Base-by-base conservation (phyloP, 2,113 vertebrate genomes). In the Lamprotornis superbus region DNA sequence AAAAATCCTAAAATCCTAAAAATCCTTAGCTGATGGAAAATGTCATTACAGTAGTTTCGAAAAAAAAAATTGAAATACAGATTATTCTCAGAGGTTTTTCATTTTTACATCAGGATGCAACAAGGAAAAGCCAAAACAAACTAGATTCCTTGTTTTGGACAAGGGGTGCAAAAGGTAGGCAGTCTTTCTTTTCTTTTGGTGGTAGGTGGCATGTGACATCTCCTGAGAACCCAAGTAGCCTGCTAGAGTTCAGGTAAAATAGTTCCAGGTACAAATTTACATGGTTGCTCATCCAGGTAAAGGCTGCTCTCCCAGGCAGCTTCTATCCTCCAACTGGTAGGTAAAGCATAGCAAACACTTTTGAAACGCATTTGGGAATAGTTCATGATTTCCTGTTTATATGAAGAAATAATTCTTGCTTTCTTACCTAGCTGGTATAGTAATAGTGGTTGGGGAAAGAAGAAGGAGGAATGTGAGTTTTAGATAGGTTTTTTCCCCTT, bases 191-290 rank as follows among this genome's bases (percentile, higher is more conserved):
- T 40, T 40, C 40, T 40, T 40, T 40, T 40, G 40, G 40, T 15
- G 12, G 40, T 15, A 40, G 40, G 44, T 4, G 1, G 13, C 28
- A 21, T 0, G 0, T 33, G 30, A 17, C 3, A 44, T 53, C 5
- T 60, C 35, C 49, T n/a, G 13, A 69, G 33, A 68, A 64, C 28
- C 11, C 64, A 65, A 56, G 14, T 8, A 52, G 24, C 18, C 37
- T 77, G 13, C 19, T 69, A 35, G 40, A 35, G 2, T 28, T 81
- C 23, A 30, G 33, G 16, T 68, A n/a, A 20, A 68, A 9, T 39
- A 77, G 31, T 42, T 90, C 10, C 35, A 52, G 33, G 35, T 56
- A 47, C 19, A 19, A 24, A 5, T 5, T 67, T 27, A 52, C 13
- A 14, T n/a, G 30, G 9, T 5, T 30, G 5, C 50, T 79, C 0